These are phyloP conservation scores for Hemichromis elongatus DNA, from an alignment of 2,113 vertebrate genomes.

Conservation along the genomic window DNA sequence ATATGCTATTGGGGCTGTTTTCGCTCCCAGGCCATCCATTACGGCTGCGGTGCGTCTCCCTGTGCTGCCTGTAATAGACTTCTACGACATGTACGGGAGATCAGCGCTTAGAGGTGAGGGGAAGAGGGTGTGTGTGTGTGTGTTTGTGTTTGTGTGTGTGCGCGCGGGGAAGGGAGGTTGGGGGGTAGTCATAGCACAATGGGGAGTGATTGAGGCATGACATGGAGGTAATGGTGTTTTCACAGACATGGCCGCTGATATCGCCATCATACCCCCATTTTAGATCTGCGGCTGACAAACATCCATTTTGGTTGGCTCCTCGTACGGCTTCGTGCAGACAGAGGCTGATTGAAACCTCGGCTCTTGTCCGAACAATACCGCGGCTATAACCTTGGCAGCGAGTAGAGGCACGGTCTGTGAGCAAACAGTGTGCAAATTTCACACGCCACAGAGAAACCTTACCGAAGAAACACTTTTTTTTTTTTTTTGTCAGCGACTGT, in stretches of 20 bases:
- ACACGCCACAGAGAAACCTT: background rate
- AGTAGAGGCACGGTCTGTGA: background rate
- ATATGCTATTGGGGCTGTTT: constrained; percentile 70
- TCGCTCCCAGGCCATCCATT: constrained; percentile 64
- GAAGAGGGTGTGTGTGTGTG: background rate
- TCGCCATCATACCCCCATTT: constrained; percentile 61
- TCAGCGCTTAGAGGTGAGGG: constrained; percentile 46
- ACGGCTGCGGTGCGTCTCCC: constrained; percentile 44
- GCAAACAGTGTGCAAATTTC: background rate
- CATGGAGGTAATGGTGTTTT: constrained; percentile 74
- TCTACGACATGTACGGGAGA: constrained; percentile 55
- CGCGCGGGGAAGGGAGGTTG: background rate
- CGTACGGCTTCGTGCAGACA: constrained; percentile 30
- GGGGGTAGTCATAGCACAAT: constrained; percentile 50
- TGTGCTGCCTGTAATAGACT: constrained; percentile 61
- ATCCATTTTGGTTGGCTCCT: constrained; percentile 57
- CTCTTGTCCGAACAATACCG: constrained; percentile 1
- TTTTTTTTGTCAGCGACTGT: background rate
- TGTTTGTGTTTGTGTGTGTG: background rate
- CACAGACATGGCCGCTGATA: constrained; percentile 67
- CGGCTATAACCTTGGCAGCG: constrained; percentile 4
- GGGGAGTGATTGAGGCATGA: constrained; percentile 75
- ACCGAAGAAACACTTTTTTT: background rate
- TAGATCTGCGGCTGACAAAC: constrained; percentile 57
- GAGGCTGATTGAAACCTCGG: constrained; percentile 49